A percentile compares a stretch with the other conserved stretches of the same genome.
Conservation (phyloP, 2,888 invertebrate genomes). For the Acleris cristana region DNA sequence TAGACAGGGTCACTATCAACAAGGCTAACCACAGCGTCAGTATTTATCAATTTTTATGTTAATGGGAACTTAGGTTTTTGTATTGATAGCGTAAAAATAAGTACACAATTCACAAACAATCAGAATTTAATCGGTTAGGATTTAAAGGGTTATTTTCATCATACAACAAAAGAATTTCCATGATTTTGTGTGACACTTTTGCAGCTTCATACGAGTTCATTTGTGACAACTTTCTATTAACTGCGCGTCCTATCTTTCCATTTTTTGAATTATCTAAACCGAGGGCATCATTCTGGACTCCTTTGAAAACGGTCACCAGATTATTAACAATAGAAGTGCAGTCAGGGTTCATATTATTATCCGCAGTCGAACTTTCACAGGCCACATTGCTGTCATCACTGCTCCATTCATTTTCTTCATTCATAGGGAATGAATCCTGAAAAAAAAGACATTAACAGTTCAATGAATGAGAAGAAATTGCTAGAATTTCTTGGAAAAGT, state of each 20-base stretch:
- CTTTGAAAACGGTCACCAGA: constrained; percentile 61
- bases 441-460: background rate
- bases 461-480: background rate
- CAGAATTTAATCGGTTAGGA: constrained; percentile 59
- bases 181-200: constrained; percentile 60
- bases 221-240: constrained; percentile 61
- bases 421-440: constrained; percentile 43
- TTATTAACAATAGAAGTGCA: constrained; percentile 64
- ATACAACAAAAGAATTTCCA: constrained; percentile 65
- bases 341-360: constrained; percentile 42
- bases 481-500: no score
- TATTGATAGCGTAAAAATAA: background rate
- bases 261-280: constrained; percentile 60
- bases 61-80: no score
- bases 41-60: no score
- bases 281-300: constrained; percentile 66
- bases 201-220: constrained; percentile 69
- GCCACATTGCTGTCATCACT: constrained; percentile 48
- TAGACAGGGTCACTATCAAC: no score
- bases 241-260: constrained; percentile 58
- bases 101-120: constrained; percentile 14
- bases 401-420: constrained; percentile 43
- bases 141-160: constrained; percentile 68
- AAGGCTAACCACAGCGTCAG: no score
- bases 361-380: constrained; percentile 42